Base-by-base conservation (phyloP, 2,888 invertebrate species). In the Lasioglossum pauxillum region DNA sequence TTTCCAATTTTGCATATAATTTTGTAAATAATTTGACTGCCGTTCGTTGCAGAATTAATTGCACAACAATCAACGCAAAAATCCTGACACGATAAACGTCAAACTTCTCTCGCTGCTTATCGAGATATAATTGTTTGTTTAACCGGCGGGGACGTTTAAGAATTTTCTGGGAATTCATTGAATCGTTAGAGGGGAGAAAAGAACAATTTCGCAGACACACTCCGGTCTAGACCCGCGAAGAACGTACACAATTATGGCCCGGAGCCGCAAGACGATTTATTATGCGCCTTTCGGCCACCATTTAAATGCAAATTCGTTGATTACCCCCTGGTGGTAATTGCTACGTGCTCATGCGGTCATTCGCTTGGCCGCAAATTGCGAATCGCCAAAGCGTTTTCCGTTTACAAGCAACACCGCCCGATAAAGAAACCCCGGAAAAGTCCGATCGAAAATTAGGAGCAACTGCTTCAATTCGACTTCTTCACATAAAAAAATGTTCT, bases 221-320 rank as follows among this genome's bases (percentile, higher is more conserved):
- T 73, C 77, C 46, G 75, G 71, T 73, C 41, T 23, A 71, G 23
- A 8, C 71, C 79, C 75, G 86, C 75, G 86, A 82, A 88, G 87
- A 90, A 83, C 86, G 84, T 74, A 83, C 81, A 77, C 83, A 88
- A 88, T 92, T 89, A 90, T 88, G 88, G 86, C 77, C 60, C 81
- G 83, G 83, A 78, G 87, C 84, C 87, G 84, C 85, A 69, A 87
- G 86, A 90, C 90, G 90, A 94, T 94, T 94, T 92, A 94, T 94
- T 92, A 93, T 93, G 91, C 93, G 88, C 93, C 93, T 93, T 93
- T 93, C 93, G 90, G 91, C 91, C 92, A 90, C 93, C 91, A 94
- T 94, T 94, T 94, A 94, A 93, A 94, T 94, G 94, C 93, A 94
- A 94, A 94, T 94, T 93, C 90, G 92, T 93, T 94, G 93, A 94